phyloP scores from a whole-genome alignment of 2,888 invertebrate genomes.

The Plagodis dolabraria region DNA sequence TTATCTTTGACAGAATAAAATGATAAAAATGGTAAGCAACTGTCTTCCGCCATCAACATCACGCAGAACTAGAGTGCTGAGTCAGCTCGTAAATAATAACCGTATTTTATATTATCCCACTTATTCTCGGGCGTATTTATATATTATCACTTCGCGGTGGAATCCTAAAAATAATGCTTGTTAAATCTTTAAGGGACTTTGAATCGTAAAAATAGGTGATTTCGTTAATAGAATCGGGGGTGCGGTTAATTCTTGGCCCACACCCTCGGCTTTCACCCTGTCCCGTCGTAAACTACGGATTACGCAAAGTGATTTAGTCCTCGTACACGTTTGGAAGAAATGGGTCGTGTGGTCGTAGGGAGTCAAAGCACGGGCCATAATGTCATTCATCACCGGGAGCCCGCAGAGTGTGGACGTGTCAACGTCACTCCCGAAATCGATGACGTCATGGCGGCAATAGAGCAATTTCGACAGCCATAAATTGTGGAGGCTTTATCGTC shows the following conservation, averaged over 20 bases:
- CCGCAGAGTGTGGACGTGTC: slow-evolving; percentile 42
- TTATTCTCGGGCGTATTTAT: no score
- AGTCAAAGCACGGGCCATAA: slow-evolving; percentile 27
- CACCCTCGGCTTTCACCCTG: slow-evolving; percentile 19
- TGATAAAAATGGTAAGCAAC: no score
- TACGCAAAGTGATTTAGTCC: slow-evolving; percentile 24
- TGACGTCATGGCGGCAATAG: slow-evolving; percentile 58
- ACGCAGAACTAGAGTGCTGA: no score
- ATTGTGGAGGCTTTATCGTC: slow-evolving; percentile 56
- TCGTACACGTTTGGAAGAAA: slow-evolving; percentile 25
- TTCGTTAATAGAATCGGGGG: slow-evolving; percentile 34
- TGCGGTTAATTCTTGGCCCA: slow-evolving; percentile 31
- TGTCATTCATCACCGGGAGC: slow-evolving; percentile 48
- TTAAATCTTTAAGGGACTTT: not conserved
- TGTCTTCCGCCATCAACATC: no score
- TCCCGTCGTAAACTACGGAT: slow-evolving; percentile 23
- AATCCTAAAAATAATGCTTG: no score
- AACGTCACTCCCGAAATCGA: slow-evolving; percentile 47
- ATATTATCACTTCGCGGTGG: no score
- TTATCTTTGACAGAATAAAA: no score
- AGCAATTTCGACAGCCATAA: slow-evolving; percentile 54
- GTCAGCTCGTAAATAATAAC: no score
- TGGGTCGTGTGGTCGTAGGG: slow-evolving; percentile 33
- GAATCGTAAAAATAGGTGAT: slow-evolving; percentile 34
- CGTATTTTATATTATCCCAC: no score